Evolutionary conservation across 2,888 invertebrate genomes (phyloP).

Genomic region (Drosophila buzzatii): DNA sequence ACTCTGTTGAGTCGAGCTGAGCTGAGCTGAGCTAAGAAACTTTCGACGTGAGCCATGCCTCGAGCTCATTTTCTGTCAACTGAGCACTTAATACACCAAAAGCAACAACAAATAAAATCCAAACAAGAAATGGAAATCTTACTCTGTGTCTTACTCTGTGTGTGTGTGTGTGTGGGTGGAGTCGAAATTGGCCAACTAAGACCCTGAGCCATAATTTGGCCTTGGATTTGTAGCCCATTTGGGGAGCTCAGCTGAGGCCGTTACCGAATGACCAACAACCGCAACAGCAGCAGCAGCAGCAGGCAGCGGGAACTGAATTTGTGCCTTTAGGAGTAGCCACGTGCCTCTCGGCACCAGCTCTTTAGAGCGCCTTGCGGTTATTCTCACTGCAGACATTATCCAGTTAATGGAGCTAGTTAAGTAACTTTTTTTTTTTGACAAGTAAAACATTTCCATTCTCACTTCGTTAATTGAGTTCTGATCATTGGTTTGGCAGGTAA

Average conservation of each 20-base stretch:
- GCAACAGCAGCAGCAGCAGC: slow-evolving; percentile 1
- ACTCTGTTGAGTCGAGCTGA: not conserved
- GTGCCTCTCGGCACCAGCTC: not conserved
- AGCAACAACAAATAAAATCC: slow-evolving; percentile 34
- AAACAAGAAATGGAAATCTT: slow-evolving; percentile 48
- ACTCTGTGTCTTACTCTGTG: not conserved
- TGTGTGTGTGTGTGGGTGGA: no score
- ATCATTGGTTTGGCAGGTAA: not conserved
- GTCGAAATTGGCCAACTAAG: slow-evolving; percentile 27
- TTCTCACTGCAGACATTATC: not conserved
- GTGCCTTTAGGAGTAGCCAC: slow-evolving; percentile 3
- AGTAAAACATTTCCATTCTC: not conserved
- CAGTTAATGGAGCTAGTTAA: slow-evolving; percentile 8
- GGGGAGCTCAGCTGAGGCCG: slow-evolving; percentile 48
- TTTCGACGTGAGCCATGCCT: slow-evolving; percentile 16
- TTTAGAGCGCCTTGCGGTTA: not conserved
- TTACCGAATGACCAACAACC: slow-evolving; percentile 50
- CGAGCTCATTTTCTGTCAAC: slow-evolving; percentile 50
- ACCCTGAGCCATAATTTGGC: slow-evolving; percentile 60
- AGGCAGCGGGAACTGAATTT: slow-evolving; percentile 4
- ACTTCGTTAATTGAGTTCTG: not conserved
- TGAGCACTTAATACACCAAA: slow-evolving; percentile 57
- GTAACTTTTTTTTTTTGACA: not conserved
- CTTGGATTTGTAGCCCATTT: slow-evolving; percentile 64
- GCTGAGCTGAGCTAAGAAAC: slow-evolving; percentile 10